These are phyloP conservation scores for Leiothrix lutea DNA, from an alignment of 2,113 vertebrate species.

Conservation along the genomic window DNA sequence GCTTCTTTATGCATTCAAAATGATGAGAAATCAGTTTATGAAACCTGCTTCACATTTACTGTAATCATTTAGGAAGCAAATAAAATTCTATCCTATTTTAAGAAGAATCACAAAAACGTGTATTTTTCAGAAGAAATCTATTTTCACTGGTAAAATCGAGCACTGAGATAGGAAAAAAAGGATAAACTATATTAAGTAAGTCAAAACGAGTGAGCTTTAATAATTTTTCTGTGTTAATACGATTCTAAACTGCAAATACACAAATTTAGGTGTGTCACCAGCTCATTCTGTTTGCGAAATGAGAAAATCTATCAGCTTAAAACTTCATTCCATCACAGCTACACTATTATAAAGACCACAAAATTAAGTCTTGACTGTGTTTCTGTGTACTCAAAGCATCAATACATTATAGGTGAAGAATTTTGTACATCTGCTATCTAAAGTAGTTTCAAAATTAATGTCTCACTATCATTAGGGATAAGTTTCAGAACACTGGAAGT, in stretches of 20 bases:
- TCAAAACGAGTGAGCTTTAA: not conserved
- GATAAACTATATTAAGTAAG: not conserved
- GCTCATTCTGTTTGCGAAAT: not conserved
- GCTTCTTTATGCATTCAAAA: not conserved
- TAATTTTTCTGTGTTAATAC: not conserved
- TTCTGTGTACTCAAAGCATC: not conserved
- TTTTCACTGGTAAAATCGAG: not conserved
- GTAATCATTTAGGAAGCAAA: not conserved
- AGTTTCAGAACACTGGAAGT: not conserved
- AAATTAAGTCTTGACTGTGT: not conserved
- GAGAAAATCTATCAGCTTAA: not conserved
- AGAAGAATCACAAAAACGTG: not conserved
- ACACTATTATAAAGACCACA: not conserved
- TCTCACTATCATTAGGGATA: not conserved
- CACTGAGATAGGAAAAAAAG: not conserved
- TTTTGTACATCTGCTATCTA: not conserved
- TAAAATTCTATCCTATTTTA: not conserved
- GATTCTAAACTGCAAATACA: not conserved
- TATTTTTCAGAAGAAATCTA: not conserved
- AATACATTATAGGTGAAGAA: not conserved
- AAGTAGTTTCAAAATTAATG: not conserved
- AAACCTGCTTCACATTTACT: not conserved
- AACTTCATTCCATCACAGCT: not conserved
- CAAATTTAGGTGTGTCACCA: not conserved
- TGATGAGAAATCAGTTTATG: not conserved